A percentile compares a stretch with the other conserved stretches of the same genome.
Conservation (phyloP, 2,797 vertebrate genomes). For the Spinus pinus region DNA sequence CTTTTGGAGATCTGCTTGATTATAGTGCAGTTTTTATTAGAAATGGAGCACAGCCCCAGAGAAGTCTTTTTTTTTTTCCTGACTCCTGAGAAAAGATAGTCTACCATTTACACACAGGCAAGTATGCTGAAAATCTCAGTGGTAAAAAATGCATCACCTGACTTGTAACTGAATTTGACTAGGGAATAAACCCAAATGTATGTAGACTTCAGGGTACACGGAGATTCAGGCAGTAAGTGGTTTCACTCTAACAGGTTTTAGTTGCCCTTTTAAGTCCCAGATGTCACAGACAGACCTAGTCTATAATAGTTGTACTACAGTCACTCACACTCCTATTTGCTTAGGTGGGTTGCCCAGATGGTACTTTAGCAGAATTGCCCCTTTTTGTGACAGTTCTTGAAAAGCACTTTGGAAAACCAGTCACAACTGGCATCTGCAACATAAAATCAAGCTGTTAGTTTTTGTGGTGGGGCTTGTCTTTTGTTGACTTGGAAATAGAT, state of each 20-base stretch:
- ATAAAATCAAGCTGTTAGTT: not conserved
- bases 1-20: not conserved
- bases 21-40: not conserved
- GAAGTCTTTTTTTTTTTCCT: not conserved
- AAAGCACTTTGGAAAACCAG: not conserved
- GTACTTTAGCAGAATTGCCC: not conserved
- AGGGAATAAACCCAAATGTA: not conserved
- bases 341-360: not conserved
- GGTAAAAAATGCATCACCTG: not conserved
- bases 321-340: not conserved
- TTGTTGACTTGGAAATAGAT: not conserved
- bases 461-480: not conserved
- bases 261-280: not conserved
- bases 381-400: not conserved
- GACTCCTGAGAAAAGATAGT: not conserved
- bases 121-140: not conserved
- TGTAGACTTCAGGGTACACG: not conserved
- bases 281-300: not conserved
- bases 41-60: not conserved
- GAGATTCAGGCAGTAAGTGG: not conserved
- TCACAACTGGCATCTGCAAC: not conserved
- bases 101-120: not conserved
- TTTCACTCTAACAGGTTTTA: not conserved
- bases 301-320: not conserved
- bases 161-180: not conserved